Evolutionary conservation across 2,888 invertebrate genomes (phyloP).

Genomic region (Apocheima hispidaria): DNA sequence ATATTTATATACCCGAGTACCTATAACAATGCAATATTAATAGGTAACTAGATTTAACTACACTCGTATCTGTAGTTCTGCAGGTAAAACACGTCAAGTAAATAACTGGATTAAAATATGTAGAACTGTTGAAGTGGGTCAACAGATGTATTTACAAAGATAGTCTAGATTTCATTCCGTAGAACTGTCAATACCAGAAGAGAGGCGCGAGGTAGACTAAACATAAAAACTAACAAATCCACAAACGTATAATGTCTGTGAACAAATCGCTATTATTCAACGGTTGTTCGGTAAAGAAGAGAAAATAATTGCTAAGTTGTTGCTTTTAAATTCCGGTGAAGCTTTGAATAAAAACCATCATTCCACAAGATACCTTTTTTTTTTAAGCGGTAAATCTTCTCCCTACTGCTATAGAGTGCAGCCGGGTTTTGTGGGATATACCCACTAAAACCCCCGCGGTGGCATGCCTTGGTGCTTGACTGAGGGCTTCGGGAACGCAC

Average conservation of each 20-base stretch:
- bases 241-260: too few species aligned
- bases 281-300: neutral
- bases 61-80: neutral
- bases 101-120: neutral
- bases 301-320: neutral
- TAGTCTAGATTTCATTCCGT: conserved; percentile 4
- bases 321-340: neutral
- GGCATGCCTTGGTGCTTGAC: too few species aligned
- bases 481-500: too few species aligned
- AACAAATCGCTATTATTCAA: neutral
- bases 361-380: neutral
- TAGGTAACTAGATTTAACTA: neutral
- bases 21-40: neutral
- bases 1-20: too few species aligned
- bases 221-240: neutral
- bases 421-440: too few species aligned
- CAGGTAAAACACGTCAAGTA: neutral
- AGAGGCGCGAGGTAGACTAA: neutral
- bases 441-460: too few species aligned
- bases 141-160: conserved; percentile 3
- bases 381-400: too few species aligned
- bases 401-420: too few species aligned
- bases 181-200: neutral
- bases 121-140: conserved; percentile 1
- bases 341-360: neutral